Evolutionary conservation across 2,113 vertebrate genomes (phyloP).

Genomic region (Bufo bufo): DNA sequence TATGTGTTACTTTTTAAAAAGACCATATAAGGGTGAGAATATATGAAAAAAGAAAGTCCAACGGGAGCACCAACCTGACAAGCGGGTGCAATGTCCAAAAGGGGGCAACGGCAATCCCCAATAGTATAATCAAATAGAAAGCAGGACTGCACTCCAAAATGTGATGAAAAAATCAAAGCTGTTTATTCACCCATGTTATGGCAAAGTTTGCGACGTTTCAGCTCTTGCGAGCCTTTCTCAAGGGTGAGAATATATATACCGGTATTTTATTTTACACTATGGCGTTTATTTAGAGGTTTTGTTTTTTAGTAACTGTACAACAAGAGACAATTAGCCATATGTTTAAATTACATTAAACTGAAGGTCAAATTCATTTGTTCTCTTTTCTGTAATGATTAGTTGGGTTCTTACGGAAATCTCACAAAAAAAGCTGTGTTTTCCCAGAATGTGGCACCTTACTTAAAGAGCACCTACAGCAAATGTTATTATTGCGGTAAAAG

Average conservation of each 20-base stretch:
- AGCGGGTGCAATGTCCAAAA: too few relatives aligned
- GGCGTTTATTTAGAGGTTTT: not conserved
- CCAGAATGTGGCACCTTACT: not conserved
- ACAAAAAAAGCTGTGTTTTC: not conserved
- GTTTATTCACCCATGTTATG: too few relatives aligned
- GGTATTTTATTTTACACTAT: not conserved
- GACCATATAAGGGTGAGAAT: not conserved
- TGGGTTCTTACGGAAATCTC: not conserved
- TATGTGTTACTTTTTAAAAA: not conserved
- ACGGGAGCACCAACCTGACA: too few relatives aligned
- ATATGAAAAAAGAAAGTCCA: too few relatives aligned
- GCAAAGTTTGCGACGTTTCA: too few relatives aligned
- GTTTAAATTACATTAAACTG: conserved; percentile 3
- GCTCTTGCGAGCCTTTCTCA: too few relatives aligned
- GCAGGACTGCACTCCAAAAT: too few relatives aligned
- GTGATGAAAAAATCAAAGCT: too few relatives aligned
- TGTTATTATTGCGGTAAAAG: not conserved
- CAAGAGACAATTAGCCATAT: conserved; percentile 33
- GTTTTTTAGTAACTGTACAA: not conserved
- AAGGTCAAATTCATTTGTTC: conserved; percentile 27
- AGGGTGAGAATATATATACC: too few relatives aligned
- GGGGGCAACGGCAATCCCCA: too few relatives aligned
- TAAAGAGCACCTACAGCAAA: not conserved
- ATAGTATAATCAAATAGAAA: too few relatives aligned
- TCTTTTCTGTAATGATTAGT: not conserved